Evolutionary conservation across 2,113 vertebrate species (phyloP).

Genomic region (Anhinga rufa): DNA sequence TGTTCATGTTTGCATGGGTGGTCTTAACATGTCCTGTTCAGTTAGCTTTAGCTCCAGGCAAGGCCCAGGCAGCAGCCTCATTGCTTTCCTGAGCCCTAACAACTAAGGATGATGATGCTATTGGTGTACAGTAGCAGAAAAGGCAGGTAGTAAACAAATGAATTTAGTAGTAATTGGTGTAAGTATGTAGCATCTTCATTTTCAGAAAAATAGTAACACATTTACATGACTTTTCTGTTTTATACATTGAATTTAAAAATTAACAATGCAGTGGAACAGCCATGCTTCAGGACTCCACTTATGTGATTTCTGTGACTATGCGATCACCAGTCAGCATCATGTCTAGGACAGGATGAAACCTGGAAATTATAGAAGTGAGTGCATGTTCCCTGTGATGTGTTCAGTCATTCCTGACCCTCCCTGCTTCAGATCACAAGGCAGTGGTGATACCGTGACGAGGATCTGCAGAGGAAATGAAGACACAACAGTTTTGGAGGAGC

Average conservation of each 20-base stretch:
- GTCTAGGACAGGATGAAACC: not conserved
- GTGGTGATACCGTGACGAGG: too few species aligned
- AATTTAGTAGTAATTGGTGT: not conserved
- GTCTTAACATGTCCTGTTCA: not conserved
- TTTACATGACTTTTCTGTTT: not conserved
- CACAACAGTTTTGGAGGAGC: not conserved
- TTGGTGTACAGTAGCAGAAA: not conserved
- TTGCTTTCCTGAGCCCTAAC: not conserved
- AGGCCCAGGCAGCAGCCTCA: not conserved
- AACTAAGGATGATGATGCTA: not conserved
- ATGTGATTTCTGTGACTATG: not conserved
- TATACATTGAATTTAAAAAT: not conserved
- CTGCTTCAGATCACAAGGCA: not conserved
- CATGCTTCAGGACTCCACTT: not conserved
- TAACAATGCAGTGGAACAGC: not conserved
- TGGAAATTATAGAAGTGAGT: not conserved
- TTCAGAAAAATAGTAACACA: not conserved
- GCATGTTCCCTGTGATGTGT: not conserved
- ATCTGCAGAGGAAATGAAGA: not conserved
- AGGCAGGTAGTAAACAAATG: not conserved
- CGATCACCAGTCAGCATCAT: not conserved
- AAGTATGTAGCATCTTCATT: not conserved
- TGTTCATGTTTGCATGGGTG: not conserved
- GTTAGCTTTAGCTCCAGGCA: not conserved
- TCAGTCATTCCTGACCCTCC: not conserved